Evolutionary conservation across 2,797 vertebrate genomes (phyloP), one percentile per base, ranked within the genome.

Genomic region (Lutjanus campechanus): DNA sequence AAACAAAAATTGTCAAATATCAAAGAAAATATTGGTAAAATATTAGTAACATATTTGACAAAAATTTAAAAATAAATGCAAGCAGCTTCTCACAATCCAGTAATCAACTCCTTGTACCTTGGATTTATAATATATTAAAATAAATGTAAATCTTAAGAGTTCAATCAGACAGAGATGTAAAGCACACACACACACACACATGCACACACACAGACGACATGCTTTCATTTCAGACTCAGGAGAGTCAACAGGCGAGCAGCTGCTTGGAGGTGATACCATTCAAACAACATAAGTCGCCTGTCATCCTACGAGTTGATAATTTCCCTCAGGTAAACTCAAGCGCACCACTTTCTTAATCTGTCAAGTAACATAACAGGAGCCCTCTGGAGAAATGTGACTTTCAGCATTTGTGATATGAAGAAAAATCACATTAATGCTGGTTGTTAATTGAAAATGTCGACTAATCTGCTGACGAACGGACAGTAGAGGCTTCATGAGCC

Each of bases 191-290:
- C 13, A 11, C 50, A 61, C 40, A 63, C 63, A 56, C 56, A 44
- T 44, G 54, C 60, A 64, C 53, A 54, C 73, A 36, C 25, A 55
- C 40, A 8, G 36, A 46, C 69, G 22, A 11, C 56, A 56, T 43
- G 51, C 81, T 69, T 75, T 87, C 47, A 84, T 79, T 79, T 71
- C 51, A 69, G 44, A 85, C 78, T 89, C 83, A 15, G 68, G 73
- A 77, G 82, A 90, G 81, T 79, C 82, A 89, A 81, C 85, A 88
- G 84, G 82, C 83, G 79, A 88, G 81, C 79, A 87, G 85, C 89
- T 93, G 93, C 82, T 81, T n/a, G 70, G 81, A 89, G 88, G 86
- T 89, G 93, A 95, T 93, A 94, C 77, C 83, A 90, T 92, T 92
- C 85, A 91, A 88, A 86, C 66, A 70, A 79, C 87, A 73, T 68